Evolutionary conservation across 2,113 vertebrate genomes (phyloP).

Genomic region (Eira barbara): DNA sequence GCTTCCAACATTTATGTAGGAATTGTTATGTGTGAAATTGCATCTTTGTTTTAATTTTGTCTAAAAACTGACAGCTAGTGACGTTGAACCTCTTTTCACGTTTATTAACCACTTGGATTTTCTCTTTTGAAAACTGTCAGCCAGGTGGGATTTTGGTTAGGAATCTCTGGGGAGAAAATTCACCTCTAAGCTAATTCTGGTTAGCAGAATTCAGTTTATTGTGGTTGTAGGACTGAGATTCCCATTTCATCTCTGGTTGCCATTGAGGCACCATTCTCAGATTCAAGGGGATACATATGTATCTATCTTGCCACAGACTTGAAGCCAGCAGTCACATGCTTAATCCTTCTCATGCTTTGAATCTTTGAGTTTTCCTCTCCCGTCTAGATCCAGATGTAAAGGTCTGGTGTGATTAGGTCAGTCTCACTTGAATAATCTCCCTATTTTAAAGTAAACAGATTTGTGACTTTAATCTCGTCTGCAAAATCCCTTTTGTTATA

Average conservation of each 20-base stretch:
- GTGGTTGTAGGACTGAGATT: not conserved
- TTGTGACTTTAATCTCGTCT: not conserved
- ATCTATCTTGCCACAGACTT: not conserved
- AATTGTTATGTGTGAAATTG: not conserved
- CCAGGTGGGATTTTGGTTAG: not conserved
- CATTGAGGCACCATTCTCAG: not conserved
- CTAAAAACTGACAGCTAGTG: not conserved
- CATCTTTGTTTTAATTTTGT: not conserved
- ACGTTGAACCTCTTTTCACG: not conserved
- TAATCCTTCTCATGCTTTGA: not conserved
- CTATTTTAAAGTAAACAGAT: not conserved
- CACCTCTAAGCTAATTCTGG: not conserved
- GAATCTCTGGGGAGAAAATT: not conserved
- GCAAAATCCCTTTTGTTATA: not conserved
- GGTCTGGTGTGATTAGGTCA: not conserved
- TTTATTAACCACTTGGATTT: not conserved
- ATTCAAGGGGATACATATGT: fast-evolving
- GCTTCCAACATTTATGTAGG: not conserved
- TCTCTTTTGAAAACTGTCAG: not conserved
- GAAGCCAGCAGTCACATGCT: not conserved
- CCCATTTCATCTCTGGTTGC: not conserved
- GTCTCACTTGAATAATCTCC: not conserved
- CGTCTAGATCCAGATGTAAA: not conserved
- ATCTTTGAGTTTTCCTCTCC: not conserved
- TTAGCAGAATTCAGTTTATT: not conserved